Evolutionary conservation across 2,113 vertebrate species (phyloP).

Genomic region (Tor tambroides): DNA sequence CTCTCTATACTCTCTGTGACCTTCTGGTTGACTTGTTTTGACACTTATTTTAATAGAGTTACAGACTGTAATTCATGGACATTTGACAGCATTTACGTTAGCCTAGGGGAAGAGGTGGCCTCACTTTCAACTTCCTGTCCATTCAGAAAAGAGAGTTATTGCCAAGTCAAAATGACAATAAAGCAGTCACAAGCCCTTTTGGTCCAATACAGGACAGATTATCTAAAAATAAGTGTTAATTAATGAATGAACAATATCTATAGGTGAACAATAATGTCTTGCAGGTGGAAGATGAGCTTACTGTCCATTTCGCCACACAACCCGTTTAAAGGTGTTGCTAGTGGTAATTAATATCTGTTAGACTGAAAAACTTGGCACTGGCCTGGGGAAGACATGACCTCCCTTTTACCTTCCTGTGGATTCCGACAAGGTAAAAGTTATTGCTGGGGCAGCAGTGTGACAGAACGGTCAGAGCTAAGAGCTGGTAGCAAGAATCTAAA

Average conservation of each 20-base stretch:
- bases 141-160: slow-evolving; percentile 53
- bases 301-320: background rate
- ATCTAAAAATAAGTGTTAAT: background rate
- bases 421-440: slow-evolving; percentile 51
- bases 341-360: slow-evolving; percentile 44
- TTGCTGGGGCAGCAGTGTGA: slow-evolving; percentile 44
- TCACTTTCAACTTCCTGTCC: slow-evolving; percentile 61
- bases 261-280: background rate
- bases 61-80: slow-evolving; percentile 49
- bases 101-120: slow-evolving; percentile 53
- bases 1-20: background rate
- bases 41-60: slow-evolving; percentile 48
- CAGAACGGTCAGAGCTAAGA: slow-evolving; percentile 44
- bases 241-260: background rate
- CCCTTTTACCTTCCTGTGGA: slow-evolving; percentile 61
- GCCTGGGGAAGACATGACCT: slow-evolving; percentile 55
- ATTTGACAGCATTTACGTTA: slow-evolving; percentile 54
- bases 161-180: slow-evolving; percentile 38
- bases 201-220: background rate
- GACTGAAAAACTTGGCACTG: slow-evolving; percentile 47
- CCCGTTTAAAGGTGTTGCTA: background rate
- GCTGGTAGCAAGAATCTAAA: slow-evolving; percentile 20
- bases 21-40: slow-evolving; percentile 45
- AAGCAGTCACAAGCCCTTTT: slow-evolving; percentile 10
- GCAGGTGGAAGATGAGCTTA: background rate